phyloP scores from a whole-genome alignment of 2,888 invertebrate species.

The Arctia plantaginis region DNA sequence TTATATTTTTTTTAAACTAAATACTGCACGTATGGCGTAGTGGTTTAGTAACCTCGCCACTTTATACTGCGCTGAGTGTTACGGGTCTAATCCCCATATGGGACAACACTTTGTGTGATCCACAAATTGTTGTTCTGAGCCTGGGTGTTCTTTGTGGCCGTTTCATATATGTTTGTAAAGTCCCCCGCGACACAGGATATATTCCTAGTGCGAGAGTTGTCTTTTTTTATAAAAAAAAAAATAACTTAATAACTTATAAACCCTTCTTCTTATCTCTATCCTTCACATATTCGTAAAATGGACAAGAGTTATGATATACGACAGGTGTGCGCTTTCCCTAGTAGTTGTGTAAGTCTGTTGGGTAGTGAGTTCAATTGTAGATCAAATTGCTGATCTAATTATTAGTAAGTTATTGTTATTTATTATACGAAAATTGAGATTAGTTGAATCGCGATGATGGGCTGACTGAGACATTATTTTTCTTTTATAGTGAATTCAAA shows the following conservation, averaged over 20 bases:
- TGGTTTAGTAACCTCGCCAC: no score
- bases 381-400: constrained; percentile 37
- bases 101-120: no score
- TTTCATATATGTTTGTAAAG: no score
- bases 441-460: not conserved
- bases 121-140: no score
- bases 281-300: not conserved
- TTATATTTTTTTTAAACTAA: no score
- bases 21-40: no score
- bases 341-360: constrained; percentile 13
- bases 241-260: not conserved
- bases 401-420: constrained; percentile 24
- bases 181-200: no score
- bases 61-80: no score
- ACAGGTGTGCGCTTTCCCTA: not conserved
- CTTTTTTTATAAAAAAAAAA: not conserved
- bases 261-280: not conserved
- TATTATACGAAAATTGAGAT: not conserved
- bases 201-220: no score
- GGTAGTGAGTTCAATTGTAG: constrained; percentile 44
- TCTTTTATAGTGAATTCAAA: not conserved
- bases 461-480: not conserved
- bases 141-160: no score
- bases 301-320: not conserved
- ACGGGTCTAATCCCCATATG: no score